Percentiles rank a stretch among this genome's conserved stretches.
These are phyloP conservation scores for Polypterus senegalus DNA, from an alignment of 2,113 vertebrate species.

Conservation along the genomic window DNA sequence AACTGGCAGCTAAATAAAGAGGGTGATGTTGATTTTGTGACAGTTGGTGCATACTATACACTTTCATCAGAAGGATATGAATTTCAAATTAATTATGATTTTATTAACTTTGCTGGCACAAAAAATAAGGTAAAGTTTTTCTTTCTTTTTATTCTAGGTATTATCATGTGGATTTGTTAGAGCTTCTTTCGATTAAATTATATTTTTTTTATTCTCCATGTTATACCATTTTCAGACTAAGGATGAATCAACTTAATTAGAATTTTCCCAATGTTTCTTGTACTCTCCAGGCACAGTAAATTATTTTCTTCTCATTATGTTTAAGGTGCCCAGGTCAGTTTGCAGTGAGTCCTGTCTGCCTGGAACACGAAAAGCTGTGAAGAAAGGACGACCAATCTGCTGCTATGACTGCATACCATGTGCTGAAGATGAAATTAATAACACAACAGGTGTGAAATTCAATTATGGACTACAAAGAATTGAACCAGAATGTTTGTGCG, in stretches of 20 bases:
- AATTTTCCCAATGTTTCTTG: neutral
- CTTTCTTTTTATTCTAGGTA: neutral
- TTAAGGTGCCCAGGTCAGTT: constrained; percentile 8
- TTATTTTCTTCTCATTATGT: neutral
- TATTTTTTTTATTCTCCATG: neutral
- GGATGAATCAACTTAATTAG: neutral
- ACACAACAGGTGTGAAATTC: constrained; percentile 1
- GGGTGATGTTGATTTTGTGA: neutral
- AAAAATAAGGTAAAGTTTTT: neutral
- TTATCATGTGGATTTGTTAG: neutral
- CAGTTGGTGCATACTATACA: neutral
- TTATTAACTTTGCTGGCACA: no score
- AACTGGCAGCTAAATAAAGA: constrained; percentile 4
- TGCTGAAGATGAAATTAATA: constrained; percentile 10
- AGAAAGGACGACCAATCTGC: constrained; percentile 8
- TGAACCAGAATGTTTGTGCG: no score
- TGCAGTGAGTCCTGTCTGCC: constrained; percentile 11
- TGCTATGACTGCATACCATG: constrained; percentile 16
- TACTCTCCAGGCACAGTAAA: neutral
- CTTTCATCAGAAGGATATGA: no score
- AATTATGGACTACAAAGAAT: no score
- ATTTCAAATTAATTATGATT: no score
- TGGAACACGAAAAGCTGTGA: constrained; percentile 9
- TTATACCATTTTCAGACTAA: neutral
- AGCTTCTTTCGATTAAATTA: no score